Evolutionary conservation across 2,797 vertebrate species (phyloP).

Genomic region (Tokudaia tokunoshimensis): DNA sequence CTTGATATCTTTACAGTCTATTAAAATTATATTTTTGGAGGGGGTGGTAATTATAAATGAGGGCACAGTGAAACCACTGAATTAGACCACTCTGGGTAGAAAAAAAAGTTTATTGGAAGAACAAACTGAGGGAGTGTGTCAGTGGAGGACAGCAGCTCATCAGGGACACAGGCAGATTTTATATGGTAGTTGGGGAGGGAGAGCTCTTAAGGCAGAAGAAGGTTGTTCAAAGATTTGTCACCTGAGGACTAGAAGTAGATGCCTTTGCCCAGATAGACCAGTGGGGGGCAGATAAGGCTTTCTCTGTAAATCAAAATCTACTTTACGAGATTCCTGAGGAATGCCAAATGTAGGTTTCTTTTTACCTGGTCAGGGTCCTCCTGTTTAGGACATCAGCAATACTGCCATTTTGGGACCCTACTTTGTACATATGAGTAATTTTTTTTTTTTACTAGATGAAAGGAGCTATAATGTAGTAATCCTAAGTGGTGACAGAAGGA

Average conservation of each 20-base stretch:
- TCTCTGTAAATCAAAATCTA: background rate
- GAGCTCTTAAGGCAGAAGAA: background rate
- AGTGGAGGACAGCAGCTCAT: background rate
- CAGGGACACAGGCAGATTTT: background rate
- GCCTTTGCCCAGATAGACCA: background rate
- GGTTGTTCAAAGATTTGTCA: background rate
- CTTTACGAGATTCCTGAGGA: background rate
- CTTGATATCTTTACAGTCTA: background rate
- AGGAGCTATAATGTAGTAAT: background rate
- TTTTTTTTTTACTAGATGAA: background rate
- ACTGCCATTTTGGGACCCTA: background rate
- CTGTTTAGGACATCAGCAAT: background rate
- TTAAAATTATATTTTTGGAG: background rate
- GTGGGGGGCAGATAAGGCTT: background rate
- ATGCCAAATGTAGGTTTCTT: background rate
- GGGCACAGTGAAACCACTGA: background rate
- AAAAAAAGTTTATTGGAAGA: background rate
- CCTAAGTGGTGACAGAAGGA: background rate
- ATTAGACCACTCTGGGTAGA: background rate
- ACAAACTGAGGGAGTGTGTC: background rate
- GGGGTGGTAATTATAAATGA: background rate
- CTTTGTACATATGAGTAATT: background rate
- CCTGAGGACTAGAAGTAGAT: background rate
- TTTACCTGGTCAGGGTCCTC: background rate
- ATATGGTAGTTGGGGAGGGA: background rate